phyloP scores from a whole-genome alignment of 2,888 invertebrate species.

The Nomada ferruginata region DNA sequence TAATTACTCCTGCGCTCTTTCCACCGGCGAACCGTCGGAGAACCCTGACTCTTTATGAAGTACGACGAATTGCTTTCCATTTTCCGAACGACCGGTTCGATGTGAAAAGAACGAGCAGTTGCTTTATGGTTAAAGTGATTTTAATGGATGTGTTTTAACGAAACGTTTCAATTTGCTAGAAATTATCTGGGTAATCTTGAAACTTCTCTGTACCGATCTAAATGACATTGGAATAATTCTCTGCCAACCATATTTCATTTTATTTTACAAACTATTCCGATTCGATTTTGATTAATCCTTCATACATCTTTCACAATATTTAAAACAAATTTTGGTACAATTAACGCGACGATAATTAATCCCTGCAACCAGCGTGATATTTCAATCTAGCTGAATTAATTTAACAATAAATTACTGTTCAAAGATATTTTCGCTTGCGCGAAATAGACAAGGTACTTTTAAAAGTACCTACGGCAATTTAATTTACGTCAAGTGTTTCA shows the following conservation, averaged over 20 bases:
- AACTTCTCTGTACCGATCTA: neutral
- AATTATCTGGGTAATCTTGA: neutral
- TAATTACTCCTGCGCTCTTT: constrained; percentile 28
- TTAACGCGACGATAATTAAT: no score
- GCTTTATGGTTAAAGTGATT: neutral
- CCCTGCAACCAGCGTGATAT: no score
- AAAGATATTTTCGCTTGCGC: neutral
- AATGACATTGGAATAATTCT: neutral
- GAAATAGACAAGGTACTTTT: neutral
- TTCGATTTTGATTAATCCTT: no score
- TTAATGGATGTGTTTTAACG: neutral
- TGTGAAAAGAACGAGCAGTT: constrained; percentile 8
- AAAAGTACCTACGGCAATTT: neutral
- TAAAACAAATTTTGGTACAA: no score
- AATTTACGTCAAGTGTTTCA: neutral
- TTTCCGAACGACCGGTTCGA: neutral
- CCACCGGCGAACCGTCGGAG: neutral
- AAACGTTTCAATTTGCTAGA: neutral
- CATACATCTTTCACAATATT: no score
- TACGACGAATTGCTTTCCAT: constrained; percentile 3
- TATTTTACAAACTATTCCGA: neutral
- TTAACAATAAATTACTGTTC: no score
- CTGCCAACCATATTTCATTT: neutral
- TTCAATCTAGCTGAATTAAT: no score
- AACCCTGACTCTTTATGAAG: neutral